A percentile compares a stretch with the other conserved stretches of the same genome.
phyloP scores from a whole-genome alignment of 2,797 vertebrate genomes.

The Amazona finschi region DNA sequence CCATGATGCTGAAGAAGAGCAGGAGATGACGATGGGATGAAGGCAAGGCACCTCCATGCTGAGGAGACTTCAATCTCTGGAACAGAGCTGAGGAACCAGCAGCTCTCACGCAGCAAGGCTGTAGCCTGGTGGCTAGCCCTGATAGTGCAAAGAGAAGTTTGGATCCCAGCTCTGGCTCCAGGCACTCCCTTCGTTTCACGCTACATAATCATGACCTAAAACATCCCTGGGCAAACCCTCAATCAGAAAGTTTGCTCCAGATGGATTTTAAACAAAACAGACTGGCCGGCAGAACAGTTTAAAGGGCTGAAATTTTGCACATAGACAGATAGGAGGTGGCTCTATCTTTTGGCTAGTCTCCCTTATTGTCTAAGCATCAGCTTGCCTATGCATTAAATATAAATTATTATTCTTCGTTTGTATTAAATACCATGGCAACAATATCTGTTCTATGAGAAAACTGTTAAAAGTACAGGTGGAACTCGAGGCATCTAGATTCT shows the following conservation, averaged over 20 bases:
- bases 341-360: neutral
- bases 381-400: neutral
- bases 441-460: neutral
- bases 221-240: neutral
- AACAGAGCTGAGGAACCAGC: neutral
- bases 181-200: accelerated
- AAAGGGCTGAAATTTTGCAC: neutral
- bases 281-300: neutral
- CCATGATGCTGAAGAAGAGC: neutral
- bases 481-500: neutral
- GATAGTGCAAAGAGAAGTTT: neutral
- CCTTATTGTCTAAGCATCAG: neutral
- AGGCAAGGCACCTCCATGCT: neutral
- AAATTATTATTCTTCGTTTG: neutral
- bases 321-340: neutral
- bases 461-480: neutral
- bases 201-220: neutral
- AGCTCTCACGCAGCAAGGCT: neutral
- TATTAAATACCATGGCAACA: neutral
- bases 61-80: neutral
- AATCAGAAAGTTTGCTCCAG: neutral
- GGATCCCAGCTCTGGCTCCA: neutral
- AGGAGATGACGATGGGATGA: neutral
- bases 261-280: neutral
- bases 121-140: neutral